phyloP scores from a whole-genome alignment of 2,113 vertebrate genomes.

The Tupaia tana region DNA sequence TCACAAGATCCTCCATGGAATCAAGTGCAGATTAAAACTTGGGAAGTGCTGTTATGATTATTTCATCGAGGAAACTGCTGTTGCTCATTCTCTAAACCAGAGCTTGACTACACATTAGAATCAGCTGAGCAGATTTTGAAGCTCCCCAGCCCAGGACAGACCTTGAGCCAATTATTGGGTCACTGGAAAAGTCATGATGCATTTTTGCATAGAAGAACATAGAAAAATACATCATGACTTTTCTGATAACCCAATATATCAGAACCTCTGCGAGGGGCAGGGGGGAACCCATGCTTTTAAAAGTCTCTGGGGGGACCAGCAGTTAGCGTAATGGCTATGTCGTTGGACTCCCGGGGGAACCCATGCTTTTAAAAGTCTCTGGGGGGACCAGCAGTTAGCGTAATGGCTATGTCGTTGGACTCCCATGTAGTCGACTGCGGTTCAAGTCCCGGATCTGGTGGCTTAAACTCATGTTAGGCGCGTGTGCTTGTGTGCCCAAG shows the following conservation, averaged over 20 bases:
- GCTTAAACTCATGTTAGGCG: too few species aligned
- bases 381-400: too few species aligned
- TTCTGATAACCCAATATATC: background rate
- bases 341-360: too few species aligned
- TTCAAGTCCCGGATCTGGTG: too few species aligned
- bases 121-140: background rate
- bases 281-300: background rate
- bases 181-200: too few species aligned
- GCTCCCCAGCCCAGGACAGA: background rate
- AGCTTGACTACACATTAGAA: background rate
- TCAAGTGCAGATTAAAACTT: background rate
- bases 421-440: too few species aligned
- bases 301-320: too few species aligned
- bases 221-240: too few species aligned
- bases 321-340: too few species aligned
- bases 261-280: background rate
- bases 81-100: background rate
- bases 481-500: too few species aligned
- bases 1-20: background rate
- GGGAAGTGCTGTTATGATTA: background rate
- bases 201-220: too few species aligned
- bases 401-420: too few species aligned
- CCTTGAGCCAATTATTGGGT: background rate
- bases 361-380: background rate
- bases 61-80: background rate